phyloP scores from a whole-genome alignment of 1,140 invertebrate species.

The Lasioglossum albipes region DNA sequence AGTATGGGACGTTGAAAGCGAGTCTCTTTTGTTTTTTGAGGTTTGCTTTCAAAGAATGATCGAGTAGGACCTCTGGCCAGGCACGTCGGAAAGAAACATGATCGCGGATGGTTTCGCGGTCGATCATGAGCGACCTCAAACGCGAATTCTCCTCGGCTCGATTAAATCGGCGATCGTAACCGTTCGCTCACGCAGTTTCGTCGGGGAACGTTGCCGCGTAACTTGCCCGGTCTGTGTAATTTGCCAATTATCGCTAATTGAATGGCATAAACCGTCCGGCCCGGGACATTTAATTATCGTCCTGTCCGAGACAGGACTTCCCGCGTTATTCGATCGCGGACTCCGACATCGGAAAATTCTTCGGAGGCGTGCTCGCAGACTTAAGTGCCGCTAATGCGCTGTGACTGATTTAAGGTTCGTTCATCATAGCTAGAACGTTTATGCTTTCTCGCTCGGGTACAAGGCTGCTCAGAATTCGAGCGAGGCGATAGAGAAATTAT shows the following conservation, averaged over 20 bases:
- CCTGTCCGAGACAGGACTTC: constrained; percentile 33
- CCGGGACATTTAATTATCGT: constrained; percentile 52
- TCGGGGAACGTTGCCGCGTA: constrained; percentile 3
- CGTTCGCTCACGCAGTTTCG: constrained; percentile 5
- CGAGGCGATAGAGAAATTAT: too few relatives aligned
- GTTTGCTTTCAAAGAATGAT: not conserved
- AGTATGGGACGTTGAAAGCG: too few relatives aligned
- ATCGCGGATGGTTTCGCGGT: not conserved
- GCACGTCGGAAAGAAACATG: constrained; percentile 4
- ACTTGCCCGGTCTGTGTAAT: constrained; percentile 40
- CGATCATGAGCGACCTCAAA: not conserved
- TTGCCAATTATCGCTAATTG: constrained; percentile 63
- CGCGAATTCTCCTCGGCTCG: not conserved
- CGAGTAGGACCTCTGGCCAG: not conserved
- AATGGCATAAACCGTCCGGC: constrained; percentile 40
- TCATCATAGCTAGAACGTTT: constrained; percentile 23
- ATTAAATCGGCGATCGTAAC: not conserved
- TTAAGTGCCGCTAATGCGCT: constrained; percentile 43
- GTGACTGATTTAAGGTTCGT: constrained; percentile 57
- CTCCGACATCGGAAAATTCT: constrained; percentile 6
- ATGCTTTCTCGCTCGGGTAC: too few relatives aligned
- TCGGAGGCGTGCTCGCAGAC: constrained; percentile 33
- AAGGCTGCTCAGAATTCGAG: too few relatives aligned
- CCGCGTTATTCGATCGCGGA: constrained; percentile 42
- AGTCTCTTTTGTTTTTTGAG: too few relatives aligned